Conservation (phyloP, 37 sponge, comb jelly and placozoan genomes). For the Eunapius fragilis region DNA sequence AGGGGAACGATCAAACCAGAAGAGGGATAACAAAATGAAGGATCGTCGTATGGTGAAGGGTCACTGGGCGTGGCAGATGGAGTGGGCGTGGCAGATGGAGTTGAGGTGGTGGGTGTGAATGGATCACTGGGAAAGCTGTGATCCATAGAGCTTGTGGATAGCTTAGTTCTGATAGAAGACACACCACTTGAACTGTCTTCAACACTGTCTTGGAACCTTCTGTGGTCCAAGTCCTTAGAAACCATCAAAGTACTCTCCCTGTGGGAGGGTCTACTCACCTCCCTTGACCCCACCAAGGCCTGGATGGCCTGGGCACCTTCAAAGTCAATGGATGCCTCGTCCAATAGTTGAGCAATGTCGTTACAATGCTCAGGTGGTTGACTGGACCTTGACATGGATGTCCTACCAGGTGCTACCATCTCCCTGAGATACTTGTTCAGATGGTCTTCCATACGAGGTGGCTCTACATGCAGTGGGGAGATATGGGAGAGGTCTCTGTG, state of each 20-base stretch:
- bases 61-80: constrained; percentile 1
- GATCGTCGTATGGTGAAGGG: neutral
- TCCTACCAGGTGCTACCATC: no score
- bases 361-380: neutral
- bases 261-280: neutral
- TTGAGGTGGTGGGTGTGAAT: constrained; percentile 6
- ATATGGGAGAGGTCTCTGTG: neutral
- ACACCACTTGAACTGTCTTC: constrained; percentile 56
- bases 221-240: neutral
- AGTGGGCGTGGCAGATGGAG: no score
- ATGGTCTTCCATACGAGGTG: neutral
- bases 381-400: neutral
- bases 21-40: neutral
- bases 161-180: constrained; percentile 44
- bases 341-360: neutral
- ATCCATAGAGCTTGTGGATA: constrained; percentile 2
- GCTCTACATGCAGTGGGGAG: neutral
- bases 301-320: neutral
- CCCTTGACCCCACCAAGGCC: neutral
- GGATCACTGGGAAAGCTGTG: neutral
- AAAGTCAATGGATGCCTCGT: neutral
- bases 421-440: constrained; percentile 2
- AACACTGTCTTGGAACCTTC: no score
- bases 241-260: neutral
- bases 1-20: neutral